Evolutionary conservation across 2,113 vertebrate genomes (phyloP), one percentile per base, ranked within the genome.

Genomic region (Puma concolor): DNA sequence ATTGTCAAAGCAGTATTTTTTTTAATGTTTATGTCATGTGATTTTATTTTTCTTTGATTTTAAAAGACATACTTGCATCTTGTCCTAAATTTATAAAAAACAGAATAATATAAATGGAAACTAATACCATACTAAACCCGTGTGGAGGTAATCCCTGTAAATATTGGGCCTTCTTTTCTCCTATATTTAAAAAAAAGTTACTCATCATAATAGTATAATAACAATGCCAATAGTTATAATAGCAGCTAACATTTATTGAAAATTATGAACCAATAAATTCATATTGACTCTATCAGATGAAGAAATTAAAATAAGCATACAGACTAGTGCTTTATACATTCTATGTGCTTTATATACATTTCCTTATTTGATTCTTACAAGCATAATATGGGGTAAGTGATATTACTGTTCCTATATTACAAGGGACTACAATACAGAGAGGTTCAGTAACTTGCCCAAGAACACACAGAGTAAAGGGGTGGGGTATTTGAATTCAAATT

Each of bases 31-130:
- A 5, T 9, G 11, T 19, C 23, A 44, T 54, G 36, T 72, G 31
- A 71, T 91, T 95, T 74, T 76, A 41, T 88, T 92, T 96, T 96
- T 52, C 54, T 54, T 57, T 80, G 41, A 29, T 50, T 94, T 97
- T 23, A 92, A 96, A 96, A 76, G 16, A 0, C 15, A 69, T 64
- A 16, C 0, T 15, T 71, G 29, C 10, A 27, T 87, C 79, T 89
- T 88, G 36, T 88, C 41, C 19, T 88, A 83, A 72, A 76, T 66
- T 92, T 60, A 66, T 52, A 81, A 88, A 89, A 81, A 69, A 52
- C 13, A 21, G 33, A 60, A 95, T 74, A 60, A 54, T 50, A 83
- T 36, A 87, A 72, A 52, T 50, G 77, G 82, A 94, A 97, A 95
- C 16, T 25, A 91, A 36, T 3, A 10, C 50, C 29, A 27, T 87